A percentile compares a stretch with the other conserved stretches of the same genome.
Conservation (phyloP, 2,888 invertebrate genomes). For the Caenorhabditis japonica region DNA sequence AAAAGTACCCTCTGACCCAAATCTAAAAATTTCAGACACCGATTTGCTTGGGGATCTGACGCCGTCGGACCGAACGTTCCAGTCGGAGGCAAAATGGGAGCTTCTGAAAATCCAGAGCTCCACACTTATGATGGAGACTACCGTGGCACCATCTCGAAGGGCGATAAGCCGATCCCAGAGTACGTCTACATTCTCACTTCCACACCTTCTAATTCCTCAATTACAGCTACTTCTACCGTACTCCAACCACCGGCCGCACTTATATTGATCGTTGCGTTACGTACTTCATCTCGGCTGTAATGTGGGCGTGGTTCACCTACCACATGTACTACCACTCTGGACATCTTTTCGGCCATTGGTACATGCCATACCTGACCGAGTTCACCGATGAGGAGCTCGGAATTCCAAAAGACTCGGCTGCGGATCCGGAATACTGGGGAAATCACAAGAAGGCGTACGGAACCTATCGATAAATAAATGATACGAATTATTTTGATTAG, state of each 20-base stretch:
- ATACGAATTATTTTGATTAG: constrained; percentile 18
- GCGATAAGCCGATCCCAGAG: constrained; percentile 71
- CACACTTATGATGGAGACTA: constrained; percentile 73
- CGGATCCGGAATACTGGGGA: constrained; percentile 77
- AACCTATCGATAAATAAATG: constrained; percentile 66
- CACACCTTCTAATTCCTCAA: constrained; percentile 17
- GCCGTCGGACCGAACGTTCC: constrained; percentile 68
- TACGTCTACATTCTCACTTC: constrained; percentile 27
- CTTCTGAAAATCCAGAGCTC: constrained; percentile 69
- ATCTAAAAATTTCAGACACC: constrained; percentile 38
- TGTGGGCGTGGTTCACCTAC: constrained; percentile 74
- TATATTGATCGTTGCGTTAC: constrained; percentile 70
- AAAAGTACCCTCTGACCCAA: background rate
- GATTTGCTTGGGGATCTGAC: constrained; percentile 68
- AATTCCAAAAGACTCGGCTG: constrained; percentile 73
- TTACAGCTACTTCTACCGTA: constrained; percentile 72
- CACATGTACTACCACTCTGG: constrained; percentile 75
- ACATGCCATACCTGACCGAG: constrained; percentile 74
- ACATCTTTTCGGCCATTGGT: constrained; percentile 73
- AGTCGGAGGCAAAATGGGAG: constrained; percentile 69
- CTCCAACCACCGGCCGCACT: constrained; percentile 69
- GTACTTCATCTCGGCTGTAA: constrained; percentile 65
- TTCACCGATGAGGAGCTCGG: constrained; percentile 77
- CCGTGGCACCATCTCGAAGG: constrained; percentile 65
- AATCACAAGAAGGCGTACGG: constrained; percentile 69